Base-by-base conservation (phyloP, 2,797 vertebrate species). In the Urosaurus nigricauda region DNA sequence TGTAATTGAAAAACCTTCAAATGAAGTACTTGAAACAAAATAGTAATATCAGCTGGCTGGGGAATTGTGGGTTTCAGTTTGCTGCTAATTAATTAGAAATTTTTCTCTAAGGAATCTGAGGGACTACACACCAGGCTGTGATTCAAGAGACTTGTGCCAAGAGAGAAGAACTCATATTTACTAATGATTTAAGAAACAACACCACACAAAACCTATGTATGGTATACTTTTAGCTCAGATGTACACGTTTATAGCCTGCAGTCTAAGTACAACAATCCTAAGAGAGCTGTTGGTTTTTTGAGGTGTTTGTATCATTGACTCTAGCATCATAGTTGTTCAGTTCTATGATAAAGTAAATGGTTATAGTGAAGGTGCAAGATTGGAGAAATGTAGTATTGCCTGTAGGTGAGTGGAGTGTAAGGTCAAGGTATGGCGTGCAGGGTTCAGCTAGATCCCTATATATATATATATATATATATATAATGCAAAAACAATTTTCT, bases 201-300 rank as follows among this genome's bases (percentile, higher is more conserved):
- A 68, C 26, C 63, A 26, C 21, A 19, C 5, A 90, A 81, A 29
- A 87, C 87, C 79, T 13, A 19, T 82, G 40, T 89, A 75, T 89
- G 94, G 81, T 93, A 93, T 93, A 86, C 87, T 88, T 12, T 85
- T 86, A 90, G 83, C 79, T 0, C 83, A 87, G 47, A 51, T 51
- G 87, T 92, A 91, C 89, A 87, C 87, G 92, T 65, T 89, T 94
- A 91, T 94, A 94, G 86, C 89, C 21, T 43, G 21, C 21, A 26
- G 24, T 75, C 21, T 2, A 75, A 24, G 84, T 93, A 91, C 4
- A 90, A 13, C 40, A 58, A 29, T 86, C 32, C 70, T 89, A 68
- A 91, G 90, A 93, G 43, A 40, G 35, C 56, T 17, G 32, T 26
- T 63, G 12, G 24, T 17, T 4, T 74, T 26, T 58, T 17, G 19